These are phyloP conservation scores for Cryptus viduatorius DNA, from an alignment of 2,888 invertebrate genomes.

Conservation along the genomic window DNA sequence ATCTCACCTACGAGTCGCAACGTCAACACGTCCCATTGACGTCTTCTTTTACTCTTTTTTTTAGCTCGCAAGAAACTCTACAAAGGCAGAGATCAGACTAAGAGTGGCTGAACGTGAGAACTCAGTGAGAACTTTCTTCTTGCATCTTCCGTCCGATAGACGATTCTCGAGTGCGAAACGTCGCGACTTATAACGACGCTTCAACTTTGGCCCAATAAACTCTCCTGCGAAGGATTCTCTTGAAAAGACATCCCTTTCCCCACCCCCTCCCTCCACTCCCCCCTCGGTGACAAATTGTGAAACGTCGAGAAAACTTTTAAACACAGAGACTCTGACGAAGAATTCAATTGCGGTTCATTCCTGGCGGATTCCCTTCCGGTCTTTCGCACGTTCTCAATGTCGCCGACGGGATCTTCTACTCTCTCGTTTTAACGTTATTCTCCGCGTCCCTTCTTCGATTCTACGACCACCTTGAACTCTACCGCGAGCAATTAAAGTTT, in stretches of 20 bases:
- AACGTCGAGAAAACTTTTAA: conserved; percentile 20
- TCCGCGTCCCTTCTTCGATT: not conserved
- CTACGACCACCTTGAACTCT: conserved; percentile 45
- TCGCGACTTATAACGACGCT: conserved; percentile 25
- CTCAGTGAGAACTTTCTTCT: conserved; percentile 49
- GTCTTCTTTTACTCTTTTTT: not conserved
- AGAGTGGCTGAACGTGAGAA: not conserved
- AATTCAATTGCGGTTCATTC: conserved; percentile 60
- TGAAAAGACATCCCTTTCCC: not conserved
- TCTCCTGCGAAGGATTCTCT: conserved; percentile 29
- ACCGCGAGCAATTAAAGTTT: conserved; percentile 50
- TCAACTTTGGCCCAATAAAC: conserved; percentile 28
- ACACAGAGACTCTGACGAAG: conserved; percentile 45
- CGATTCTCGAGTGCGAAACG: conserved; percentile 32
- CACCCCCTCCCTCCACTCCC: no score
- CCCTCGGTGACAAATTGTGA: conserved; percentile 31
- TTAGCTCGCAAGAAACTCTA: no score
- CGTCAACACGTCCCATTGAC: conserved; percentile 30
- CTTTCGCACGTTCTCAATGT: conserved; percentile 35
- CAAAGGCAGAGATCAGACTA: conserved; percentile 5
- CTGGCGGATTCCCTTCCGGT: conserved; percentile 46
- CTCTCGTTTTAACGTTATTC: not conserved
- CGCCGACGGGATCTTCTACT: not conserved
- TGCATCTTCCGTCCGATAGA: conserved; percentile 48
- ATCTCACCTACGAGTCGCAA: conserved; percentile 48